These are phyloP conservation scores for Morus bassanus DNA, from an alignment of 2,797 vertebrate species.

Conservation along the genomic window DNA sequence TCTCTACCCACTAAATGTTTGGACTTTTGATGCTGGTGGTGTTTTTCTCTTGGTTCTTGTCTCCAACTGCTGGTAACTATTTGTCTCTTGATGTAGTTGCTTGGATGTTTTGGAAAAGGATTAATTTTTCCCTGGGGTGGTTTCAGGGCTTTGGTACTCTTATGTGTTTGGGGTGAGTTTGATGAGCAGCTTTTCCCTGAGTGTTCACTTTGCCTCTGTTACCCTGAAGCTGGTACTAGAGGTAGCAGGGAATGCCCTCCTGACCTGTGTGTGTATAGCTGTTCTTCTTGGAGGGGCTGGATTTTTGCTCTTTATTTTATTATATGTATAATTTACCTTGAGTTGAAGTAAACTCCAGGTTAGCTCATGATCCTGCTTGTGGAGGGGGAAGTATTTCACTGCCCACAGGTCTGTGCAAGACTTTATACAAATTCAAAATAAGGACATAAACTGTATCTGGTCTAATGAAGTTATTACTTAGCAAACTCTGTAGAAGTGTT, in stretches of 20 bases:
- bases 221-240: not conserved
- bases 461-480: not conserved
- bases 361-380: not conserved
- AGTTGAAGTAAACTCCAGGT: not conserved
- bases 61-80: not conserved
- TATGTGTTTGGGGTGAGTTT: not conserved
- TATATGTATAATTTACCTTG: not conserved
- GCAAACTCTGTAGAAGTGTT: not conserved
- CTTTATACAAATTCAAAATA: not conserved
- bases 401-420: not conserved
- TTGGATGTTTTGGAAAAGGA: not conserved
- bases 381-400: not conserved
- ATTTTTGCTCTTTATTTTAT: not conserved
- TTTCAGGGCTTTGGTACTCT: not conserved
- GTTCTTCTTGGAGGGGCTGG: not conserved
- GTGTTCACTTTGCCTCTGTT: not conserved
- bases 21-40: not conserved
- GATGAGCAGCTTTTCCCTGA: not conserved
- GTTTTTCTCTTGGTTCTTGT: not conserved
- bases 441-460: not conserved
- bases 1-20: not conserved
- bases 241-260: not conserved
- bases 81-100: not conserved
- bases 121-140: not conserved
- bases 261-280: not conserved